Conservation (phyloP, 2,888 invertebrate species). For the Calliopum simillimum region DNA sequence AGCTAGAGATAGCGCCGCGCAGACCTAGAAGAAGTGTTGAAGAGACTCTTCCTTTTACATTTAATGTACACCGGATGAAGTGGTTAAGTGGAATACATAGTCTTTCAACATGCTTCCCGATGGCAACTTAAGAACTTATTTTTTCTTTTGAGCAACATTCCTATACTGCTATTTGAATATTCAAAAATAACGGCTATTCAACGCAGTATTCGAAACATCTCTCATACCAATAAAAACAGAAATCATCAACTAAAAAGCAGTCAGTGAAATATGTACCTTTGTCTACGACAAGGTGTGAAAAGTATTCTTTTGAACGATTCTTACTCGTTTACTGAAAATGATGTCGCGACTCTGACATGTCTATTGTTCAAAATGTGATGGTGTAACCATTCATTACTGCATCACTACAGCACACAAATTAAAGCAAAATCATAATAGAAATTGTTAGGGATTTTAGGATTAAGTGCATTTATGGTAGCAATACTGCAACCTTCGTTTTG, state of each 20-base stretch:
- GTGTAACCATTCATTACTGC: no score
- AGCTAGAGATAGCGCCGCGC: no score
- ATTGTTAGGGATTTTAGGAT: conserved; percentile 23
- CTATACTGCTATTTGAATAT: no score
- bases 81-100: no score
- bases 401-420: conserved; percentile 2
- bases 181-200: no score
- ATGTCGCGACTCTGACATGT: conserved; percentile 11
- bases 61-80: no score
- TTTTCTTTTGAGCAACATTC: no score
- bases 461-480: conserved; percentile 9
- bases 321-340: neutral
- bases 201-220: conserved; percentile 1
- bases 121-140: no score
- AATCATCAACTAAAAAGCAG: neutral
- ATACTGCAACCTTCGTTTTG: no score
- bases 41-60: no score
- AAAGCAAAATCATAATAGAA: conserved; percentile 1
- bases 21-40: no score
- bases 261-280: neutral
- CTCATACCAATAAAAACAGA: neutral
- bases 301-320: neutral
- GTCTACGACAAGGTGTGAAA: conserved; percentile 20
- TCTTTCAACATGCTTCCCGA: no score
- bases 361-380: neutral